A percentile compares a stretch with the other conserved stretches of the same genome.
Evolutionary conservation across 2,888 invertebrate species (phyloP).

Genomic region (Galeruca laticollis): DNA sequence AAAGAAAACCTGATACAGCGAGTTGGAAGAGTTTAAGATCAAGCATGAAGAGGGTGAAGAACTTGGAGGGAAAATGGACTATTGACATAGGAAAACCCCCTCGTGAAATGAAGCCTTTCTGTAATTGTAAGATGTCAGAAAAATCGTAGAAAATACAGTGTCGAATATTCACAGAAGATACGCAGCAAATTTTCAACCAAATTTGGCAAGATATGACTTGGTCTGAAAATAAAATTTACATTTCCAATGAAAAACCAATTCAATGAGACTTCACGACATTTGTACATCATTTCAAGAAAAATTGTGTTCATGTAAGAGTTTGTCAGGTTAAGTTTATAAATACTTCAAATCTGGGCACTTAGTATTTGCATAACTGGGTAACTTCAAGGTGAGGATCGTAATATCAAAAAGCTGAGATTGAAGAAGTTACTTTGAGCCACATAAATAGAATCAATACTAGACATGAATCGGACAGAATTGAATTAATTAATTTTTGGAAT

Average conservation of each 20-base stretch:
- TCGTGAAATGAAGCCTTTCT: conserved; percentile 17
- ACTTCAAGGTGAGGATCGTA: too few relatives aligned
- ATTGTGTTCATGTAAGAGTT: too few relatives aligned
- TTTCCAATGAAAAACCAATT: conserved; percentile 5
- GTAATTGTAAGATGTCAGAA: background rate
- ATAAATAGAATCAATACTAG: too few relatives aligned
- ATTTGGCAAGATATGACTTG: conserved; percentile 15
- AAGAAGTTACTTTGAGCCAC: too few relatives aligned
- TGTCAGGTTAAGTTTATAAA: too few relatives aligned
- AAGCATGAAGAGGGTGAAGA: conserved; percentile 19
- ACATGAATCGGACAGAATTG: too few relatives aligned
- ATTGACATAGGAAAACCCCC: conserved; percentile 17
- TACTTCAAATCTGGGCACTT: too few relatives aligned
- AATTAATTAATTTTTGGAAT: too few relatives aligned
- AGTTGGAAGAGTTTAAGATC: background rate
- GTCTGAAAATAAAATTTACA: background rate
- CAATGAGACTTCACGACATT: conserved; percentile 19
- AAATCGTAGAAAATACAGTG: too few relatives aligned
- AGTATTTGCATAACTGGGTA: too few relatives aligned
- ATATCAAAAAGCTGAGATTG: too few relatives aligned
- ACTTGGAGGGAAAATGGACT: conserved; percentile 16
- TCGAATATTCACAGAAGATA: background rate
- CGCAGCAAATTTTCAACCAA: conserved; percentile 9
- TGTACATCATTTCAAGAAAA: background rate
- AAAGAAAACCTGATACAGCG: conserved; percentile 18